Evolutionary conservation across 2,888 invertebrate genomes (phyloP), one percentile per base, ranked within the genome.

Genomic region (Pteria penguin): DNA sequence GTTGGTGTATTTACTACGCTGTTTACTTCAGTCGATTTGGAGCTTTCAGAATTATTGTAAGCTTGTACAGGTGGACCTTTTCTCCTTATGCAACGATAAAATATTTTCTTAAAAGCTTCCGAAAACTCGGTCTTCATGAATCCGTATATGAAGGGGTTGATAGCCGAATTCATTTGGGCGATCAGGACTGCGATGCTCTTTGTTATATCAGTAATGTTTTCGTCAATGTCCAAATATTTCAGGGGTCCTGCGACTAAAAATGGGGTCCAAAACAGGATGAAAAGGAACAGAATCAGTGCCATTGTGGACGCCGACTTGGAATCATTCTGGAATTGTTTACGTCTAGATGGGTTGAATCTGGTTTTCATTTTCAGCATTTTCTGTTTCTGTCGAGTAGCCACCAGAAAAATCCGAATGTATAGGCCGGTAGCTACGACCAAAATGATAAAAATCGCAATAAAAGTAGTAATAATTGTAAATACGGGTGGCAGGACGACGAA

Each of bases 381-480:
- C 5, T 57, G 52, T 27, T 67, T 67, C 31, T 79, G 78, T n/a
- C 63, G 58, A 18, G 27, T 27, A 18, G 74, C 78, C 4, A 66
- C 78, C 18, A 58, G 45, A 27, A 78, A 81, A 27, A 82, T 80
- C 26, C 69, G 67, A n/a, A 69, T 27, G 52, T 83, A 82, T 52
- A 84, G 67, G 14, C 76, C 14, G 3, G 71, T 63, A 8, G 82
- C 75, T 4, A 70, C 24, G 0, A 67, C 22, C 5, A 78, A 55
- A 27, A 77, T 72, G 22, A 76, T 52, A 0, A 33, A 58, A 18
- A 81, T 67, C 1, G 74, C 74, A 26, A 78, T 33, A 60, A 81
- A 79, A 2, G 74, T 75, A 4, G 80, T 71, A 63, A 70, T 55
- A 31, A 78, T 61, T 22, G 76, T 76, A 32, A 80, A 81, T 0